Base-by-base conservation (phyloP, 2,113 vertebrate genomes). In the Dipodomys spectabilis region DNA sequence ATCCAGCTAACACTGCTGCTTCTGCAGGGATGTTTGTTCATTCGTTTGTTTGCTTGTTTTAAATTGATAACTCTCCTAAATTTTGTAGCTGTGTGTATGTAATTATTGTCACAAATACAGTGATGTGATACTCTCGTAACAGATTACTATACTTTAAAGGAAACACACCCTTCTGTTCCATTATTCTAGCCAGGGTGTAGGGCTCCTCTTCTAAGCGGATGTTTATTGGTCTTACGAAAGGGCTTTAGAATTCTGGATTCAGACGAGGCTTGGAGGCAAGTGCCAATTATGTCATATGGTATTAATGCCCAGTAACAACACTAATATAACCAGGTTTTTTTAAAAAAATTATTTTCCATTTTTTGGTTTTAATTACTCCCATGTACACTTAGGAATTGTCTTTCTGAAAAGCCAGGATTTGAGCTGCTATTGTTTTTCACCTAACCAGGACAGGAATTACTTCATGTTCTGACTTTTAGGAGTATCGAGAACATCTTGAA, bases 151-250 rank as follows among this genome's bases (percentile, higher is more conserved):
- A 60, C 35, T 96, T 97, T 94, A 86, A 96, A 93, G 86, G 64
- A 94, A 95, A 94, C 89, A 93, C 90, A 19, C 95, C 92, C 89
- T 93, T 86, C 82, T 74, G 82, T 72, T 45, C 72, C 67, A 27
- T 79, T 93, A 88, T 91, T 72, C 60, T 85, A 78, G 82, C 88
- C 82, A 80, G 72, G 73, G 82, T 86, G 32, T 69, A 88, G 71
- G 65, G 68, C 35, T 74, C 4, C 60, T 67, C 81, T 94, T 82
- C 77, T 6, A 72, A 95, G 92, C 95, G 72, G 82, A 95, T 96
- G 86, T 80, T 95, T 28, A 5, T 18, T 69, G n/a, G 25, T 60
- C 16, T 86, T 97, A 92, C 92, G 88, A 95, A 98, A 98, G 82
- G 32, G 49, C 3, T 8, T 86, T 64, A 96, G 90, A 93, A 96